Conservation (phyloP, 2,888 invertebrate genomes). For the Fissipunctia ypsillon region DNA sequence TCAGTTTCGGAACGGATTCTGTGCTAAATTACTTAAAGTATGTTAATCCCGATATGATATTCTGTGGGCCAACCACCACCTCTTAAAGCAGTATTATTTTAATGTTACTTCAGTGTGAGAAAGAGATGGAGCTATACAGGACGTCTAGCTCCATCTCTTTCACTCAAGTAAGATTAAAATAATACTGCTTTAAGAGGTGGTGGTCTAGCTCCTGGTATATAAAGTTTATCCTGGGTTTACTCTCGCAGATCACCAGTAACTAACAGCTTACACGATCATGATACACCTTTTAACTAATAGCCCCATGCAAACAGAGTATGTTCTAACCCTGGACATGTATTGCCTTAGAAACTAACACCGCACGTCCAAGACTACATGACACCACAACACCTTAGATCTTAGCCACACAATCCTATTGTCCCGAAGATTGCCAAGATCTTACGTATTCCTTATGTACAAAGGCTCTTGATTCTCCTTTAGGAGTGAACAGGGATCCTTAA, state of each 20-base stretch:
- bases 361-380: constrained; percentile 10
- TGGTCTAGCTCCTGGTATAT: background rate
- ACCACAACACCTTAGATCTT: background rate
- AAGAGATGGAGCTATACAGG: too few relatives aligned
- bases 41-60: background rate
- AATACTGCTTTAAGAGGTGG: too few relatives aligned
- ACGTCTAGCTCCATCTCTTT: too few relatives aligned
- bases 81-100: too few relatives aligned
- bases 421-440: constrained; percentile 30
- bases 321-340: background rate
- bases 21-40: background rate
- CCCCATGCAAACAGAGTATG: constrained; percentile 14
- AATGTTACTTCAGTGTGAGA: too few relatives aligned
- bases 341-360: constrained; percentile 7
- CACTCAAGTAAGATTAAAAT: too few relatives aligned
- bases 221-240: background rate
- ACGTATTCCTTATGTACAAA: constrained; percentile 46
- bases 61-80: too few relatives aligned
- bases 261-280: background rate
- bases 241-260: background rate
- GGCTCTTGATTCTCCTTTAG: constrained; percentile 34
- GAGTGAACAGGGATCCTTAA: constrained; percentile 44
- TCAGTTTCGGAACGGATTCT: background rate
- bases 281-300: background rate
- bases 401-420: constrained; percentile 11